Percentiles rank a stretch among this genome's conserved stretches.
Conservation (phyloP, 2,888 invertebrate species). For the Lepidochrysops patricia region DNA sequence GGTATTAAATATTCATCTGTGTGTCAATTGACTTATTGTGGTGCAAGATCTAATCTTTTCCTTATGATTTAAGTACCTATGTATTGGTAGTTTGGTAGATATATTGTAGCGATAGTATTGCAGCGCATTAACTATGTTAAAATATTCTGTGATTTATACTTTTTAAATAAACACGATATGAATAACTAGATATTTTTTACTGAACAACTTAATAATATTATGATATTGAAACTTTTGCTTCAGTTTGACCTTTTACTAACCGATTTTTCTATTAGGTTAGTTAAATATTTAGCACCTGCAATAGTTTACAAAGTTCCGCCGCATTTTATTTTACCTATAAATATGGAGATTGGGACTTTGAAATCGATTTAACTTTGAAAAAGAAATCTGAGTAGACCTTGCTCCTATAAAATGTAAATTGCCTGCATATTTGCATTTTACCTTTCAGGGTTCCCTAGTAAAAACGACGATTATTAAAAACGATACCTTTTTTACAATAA, state of each 20-base stretch:
- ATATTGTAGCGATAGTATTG: no score
- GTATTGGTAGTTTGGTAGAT: no score
- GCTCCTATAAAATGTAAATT: constrained; percentile 10
- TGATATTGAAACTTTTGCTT: not conserved
- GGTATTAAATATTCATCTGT: no score
- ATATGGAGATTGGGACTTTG: not conserved
- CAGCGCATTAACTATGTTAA: no score
- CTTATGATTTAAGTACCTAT: no score
- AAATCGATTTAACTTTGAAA: constrained; percentile 11
- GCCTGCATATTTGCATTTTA: not conserved
- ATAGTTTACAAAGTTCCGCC: not conserved
- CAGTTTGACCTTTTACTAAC: not conserved
- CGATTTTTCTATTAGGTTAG: not conserved
- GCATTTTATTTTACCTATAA: not conserved
- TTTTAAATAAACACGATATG: no score
- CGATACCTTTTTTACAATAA: no score
- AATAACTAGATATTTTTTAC: no score
- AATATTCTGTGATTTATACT: no score
- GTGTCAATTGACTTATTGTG: no score
- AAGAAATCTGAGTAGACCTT: constrained; percentile 6
- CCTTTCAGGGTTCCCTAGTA: not conserved
- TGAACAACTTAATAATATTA: not conserved
- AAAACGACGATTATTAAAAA: not conserved
- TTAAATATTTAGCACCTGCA: not conserved
- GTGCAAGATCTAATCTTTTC: no score